Evolutionary conservation across 2,888 invertebrate species (phyloP).

Genomic region (Drosophila flavopinicola): DNA sequence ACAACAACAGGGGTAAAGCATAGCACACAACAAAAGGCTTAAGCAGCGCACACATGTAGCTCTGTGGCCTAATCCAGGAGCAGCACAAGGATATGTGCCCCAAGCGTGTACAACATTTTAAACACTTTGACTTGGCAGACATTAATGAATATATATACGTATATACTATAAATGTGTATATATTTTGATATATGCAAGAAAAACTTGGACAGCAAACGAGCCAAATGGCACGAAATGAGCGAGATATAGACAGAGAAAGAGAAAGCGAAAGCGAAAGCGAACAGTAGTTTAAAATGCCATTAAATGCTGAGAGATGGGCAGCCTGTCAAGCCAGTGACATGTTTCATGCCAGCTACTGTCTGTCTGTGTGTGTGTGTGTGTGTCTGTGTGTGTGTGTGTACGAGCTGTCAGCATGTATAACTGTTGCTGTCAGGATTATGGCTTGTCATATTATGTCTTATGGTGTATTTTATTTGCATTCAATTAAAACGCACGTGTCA

Average conservation of each 20-base stretch:
- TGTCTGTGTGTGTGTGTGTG: background rate
- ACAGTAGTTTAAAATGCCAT: conserved; percentile 77
- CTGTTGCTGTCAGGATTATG: conserved; percentile 78
- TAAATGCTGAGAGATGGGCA: conserved; percentile 61
- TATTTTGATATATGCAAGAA: conserved; percentile 22
- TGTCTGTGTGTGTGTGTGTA: conserved; percentile 6
- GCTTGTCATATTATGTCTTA: conserved; percentile 76
- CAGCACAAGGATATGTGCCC: conserved; percentile 38
- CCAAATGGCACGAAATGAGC: conserved; percentile 3
- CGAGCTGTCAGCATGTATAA: conserved; percentile 70
- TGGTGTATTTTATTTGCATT: conserved; percentile 77
- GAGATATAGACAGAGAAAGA: no score
- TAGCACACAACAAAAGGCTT: conserved; percentile 30
- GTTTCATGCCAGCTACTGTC: conserved; percentile 46
- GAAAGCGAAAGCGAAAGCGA: background rate
- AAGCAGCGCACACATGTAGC: conserved; percentile 32
- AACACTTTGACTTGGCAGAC: conserved; percentile 69
- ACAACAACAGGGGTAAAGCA: background rate
- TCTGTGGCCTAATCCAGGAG: conserved; percentile 23
- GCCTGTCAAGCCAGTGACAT: conserved; percentile 56
- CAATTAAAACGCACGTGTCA: conserved; percentile 77
- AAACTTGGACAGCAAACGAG: conserved; percentile 6
- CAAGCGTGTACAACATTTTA: conserved; percentile 68
- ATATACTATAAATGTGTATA: background rate
- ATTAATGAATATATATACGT: conserved; percentile 66